Evolutionary conservation across 2,888 invertebrate species (phyloP).

Genomic region (Drosophila lacicola): DNA sequence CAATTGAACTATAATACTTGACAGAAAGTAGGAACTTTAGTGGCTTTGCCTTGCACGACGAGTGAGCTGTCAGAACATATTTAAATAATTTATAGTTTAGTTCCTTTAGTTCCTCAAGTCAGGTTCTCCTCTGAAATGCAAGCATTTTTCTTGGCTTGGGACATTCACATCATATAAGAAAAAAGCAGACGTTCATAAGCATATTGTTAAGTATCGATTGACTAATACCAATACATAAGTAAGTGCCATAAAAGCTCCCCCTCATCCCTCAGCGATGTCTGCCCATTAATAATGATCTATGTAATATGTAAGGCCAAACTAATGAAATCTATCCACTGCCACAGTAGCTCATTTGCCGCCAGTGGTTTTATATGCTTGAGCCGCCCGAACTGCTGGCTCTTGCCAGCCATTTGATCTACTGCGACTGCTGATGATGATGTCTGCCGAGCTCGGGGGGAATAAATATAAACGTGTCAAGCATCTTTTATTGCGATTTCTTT

Average conservation of each 20-base stretch:
- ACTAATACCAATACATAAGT: not conserved
- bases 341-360: conserved; percentile 19
- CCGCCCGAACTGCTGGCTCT: conserved; percentile 40
- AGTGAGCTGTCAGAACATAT: not conserved
- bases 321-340: conserved; percentile 52
- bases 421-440: conserved; percentile 49
- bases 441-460: conserved; percentile 35
- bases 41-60: not conserved
- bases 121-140: too few species aligned
- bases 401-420: conserved; percentile 70
- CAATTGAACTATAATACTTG: not conserved
- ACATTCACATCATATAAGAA: too few species aligned
- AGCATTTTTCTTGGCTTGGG: too few species aligned
- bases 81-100: not conserved
- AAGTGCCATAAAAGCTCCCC: conserved; percentile 7
- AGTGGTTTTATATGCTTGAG: conserved; percentile 12
- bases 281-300: conserved; percentile 42
- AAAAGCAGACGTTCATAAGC: not conserved
- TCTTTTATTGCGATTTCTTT: conserved; percentile 62
- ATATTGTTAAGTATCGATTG: not conserved
- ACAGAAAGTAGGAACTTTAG: not conserved
- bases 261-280: conserved; percentile 8
- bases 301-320: conserved; percentile 38
- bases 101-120: too few species aligned
- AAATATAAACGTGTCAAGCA: conserved; percentile 65